Evolutionary conservation across 1,140 invertebrate species (phyloP).

Genomic region (Rhyacophila brunnea): DNA sequence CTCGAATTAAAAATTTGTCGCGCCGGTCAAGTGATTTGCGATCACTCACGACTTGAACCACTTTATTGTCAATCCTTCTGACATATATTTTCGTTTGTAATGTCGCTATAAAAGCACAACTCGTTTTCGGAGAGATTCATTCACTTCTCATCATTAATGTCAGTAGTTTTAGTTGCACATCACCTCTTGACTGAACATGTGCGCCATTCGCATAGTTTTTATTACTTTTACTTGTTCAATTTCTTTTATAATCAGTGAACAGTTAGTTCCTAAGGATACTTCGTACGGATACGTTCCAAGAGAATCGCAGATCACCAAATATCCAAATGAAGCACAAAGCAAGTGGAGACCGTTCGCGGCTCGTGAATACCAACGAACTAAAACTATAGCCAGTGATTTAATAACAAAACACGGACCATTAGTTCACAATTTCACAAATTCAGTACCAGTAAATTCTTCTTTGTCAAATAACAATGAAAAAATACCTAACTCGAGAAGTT

Average conservation of each 20-base stretch:
- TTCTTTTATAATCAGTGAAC: neutral
- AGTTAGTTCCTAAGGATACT: slow-evolving; percentile 12
- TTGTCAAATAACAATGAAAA: neutral
- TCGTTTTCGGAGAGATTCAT: slow-evolving; percentile 9
- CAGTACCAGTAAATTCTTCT: neutral
- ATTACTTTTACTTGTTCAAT: too few relatives aligned
- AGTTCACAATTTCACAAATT: neutral
- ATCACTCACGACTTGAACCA: slow-evolving; percentile 23
- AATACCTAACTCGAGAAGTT: slow-evolving; percentile 13
- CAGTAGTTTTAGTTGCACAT: slow-evolving; percentile 9
- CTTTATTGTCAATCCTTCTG: slow-evolving; percentile 23
- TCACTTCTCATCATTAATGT: slow-evolving; percentile 11
- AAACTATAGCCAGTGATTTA: slow-evolving; percentile 8
- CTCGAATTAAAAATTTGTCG: too few relatives aligned
- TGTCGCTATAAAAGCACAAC: slow-evolving; percentile 25
- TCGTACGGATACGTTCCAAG: slow-evolving; percentile 23
- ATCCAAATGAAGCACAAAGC: neutral
- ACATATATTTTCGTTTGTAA: slow-evolving; percentile 16
- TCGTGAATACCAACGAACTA: neutral
- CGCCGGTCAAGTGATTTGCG: neutral
- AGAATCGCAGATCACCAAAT: slow-evolving; percentile 15
- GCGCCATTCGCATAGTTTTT: too few relatives aligned
- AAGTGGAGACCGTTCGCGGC: slow-evolving; percentile 15
- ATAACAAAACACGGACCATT: slow-evolving; percentile 1
- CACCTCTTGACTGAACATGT: neutral